These are phyloP conservation scores for Euwallacea similis DNA, from an alignment of 1,140 invertebrate genomes.

Conservation along the genomic window DNA sequence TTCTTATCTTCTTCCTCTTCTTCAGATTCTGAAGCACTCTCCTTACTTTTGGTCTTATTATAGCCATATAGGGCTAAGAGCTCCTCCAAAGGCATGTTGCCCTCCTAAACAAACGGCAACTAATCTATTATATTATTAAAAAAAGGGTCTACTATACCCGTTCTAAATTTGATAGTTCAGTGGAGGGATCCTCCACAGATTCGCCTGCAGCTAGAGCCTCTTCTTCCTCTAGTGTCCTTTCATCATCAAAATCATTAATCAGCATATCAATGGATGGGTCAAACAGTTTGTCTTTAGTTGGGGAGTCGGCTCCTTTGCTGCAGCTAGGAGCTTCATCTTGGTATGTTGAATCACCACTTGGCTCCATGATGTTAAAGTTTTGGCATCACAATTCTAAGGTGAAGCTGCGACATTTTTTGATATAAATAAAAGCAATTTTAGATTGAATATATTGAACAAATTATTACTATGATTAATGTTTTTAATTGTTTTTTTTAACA, in stretches of 20 bases:
- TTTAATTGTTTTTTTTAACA: too few species aligned
- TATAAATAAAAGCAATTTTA: too few species aligned
- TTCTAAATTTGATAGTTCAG: constrained; percentile 85
- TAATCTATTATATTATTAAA: neutral
- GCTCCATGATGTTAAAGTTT: constrained; percentile 40
- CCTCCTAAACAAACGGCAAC: constrained; percentile 56
- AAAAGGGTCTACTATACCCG: constrained; percentile 60
- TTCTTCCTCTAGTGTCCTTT: constrained; percentile 93
- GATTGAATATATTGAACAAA: too few species aligned
- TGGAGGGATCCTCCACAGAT: constrained; percentile 70
- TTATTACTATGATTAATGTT: too few species aligned
- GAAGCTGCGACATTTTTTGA: too few species aligned
- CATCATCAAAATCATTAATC: constrained; percentile 96
- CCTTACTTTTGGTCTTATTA: constrained; percentile 53
- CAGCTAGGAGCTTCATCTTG: constrained; percentile 36
- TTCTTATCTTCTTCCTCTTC: constrained; percentile 47
- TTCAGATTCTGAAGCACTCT: constrained; percentile 50
- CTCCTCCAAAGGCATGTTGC: constrained; percentile 94
- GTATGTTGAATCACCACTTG: constrained; percentile 41
- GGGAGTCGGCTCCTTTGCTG: constrained; percentile 39
- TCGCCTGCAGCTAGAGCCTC: constrained; percentile 88
- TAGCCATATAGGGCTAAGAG: constrained; percentile 86
- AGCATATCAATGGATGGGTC: constrained; percentile 84
- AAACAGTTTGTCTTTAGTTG: constrained; percentile 56
- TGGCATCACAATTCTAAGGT: too few species aligned